phyloP scores from a whole-genome alignment of 2,888 invertebrate genomes.

The Agonopterix subpropinquella region DNA sequence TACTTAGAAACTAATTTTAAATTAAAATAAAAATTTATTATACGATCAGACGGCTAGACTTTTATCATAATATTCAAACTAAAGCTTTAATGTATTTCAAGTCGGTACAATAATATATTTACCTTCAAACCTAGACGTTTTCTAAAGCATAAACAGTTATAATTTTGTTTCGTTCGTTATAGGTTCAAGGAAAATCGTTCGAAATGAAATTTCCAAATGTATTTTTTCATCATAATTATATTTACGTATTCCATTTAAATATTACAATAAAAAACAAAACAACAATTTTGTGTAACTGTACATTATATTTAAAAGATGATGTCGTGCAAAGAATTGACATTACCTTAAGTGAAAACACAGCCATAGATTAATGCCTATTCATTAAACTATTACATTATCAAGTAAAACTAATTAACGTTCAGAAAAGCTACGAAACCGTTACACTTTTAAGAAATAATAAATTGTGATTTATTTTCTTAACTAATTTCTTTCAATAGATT shows the following conservation, averaged over 20 bases:
- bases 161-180: too few species aligned
- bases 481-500: not conserved
- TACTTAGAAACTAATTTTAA: too few species aligned
- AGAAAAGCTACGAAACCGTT: slow-evolving; percentile 25
- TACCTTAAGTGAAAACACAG: slow-evolving; percentile 73
- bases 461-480: slow-evolving; percentile 9
- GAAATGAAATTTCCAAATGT: not conserved
- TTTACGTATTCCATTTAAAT: slow-evolving; percentile 65
- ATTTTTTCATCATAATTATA: slow-evolving; percentile 51
- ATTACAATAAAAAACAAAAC: slow-evolving; percentile 53
- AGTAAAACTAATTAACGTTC: slow-evolving; percentile 37
- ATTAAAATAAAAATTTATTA: too few species aligned
- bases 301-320: slow-evolving; percentile 59
- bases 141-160: too few species aligned
- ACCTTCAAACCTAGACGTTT: too few species aligned
- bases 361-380: slow-evolving; percentile 65
- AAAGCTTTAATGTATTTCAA: too few species aligned
- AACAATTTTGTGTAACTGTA: slow-evolving; percentile 55
- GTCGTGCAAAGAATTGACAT: slow-evolving; percentile 73
- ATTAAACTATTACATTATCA: slow-evolving; percentile 15
- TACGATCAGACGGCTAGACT: too few species aligned
- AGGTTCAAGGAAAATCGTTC: too few species aligned
- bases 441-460: slow-evolving; percentile 21
- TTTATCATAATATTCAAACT: too few species aligned
- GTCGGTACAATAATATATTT: too few species aligned